These are phyloP conservation scores for Catalaphyllia jardinei DNA, from an alignment of 64 coral and sea anemone species.

Conservation along the genomic window DNA sequence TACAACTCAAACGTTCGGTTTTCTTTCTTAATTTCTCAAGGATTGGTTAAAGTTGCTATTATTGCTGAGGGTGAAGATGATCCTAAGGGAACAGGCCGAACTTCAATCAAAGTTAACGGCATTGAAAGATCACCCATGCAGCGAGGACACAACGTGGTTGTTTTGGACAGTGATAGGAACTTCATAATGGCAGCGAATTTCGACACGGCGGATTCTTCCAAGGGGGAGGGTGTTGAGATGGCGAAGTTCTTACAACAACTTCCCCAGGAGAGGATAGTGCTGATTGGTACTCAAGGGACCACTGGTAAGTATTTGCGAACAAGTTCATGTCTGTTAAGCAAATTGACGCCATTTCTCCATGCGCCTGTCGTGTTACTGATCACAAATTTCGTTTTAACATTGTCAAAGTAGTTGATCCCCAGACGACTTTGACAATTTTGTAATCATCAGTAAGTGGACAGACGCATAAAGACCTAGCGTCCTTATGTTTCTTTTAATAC, in stretches of 20 bases:
- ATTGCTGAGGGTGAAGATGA: constrained; percentile 89
- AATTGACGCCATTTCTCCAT: not conserved
- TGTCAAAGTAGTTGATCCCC: too few species aligned
- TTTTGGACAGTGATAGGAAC: constrained; percentile 88
- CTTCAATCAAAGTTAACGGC: constrained; percentile 91
- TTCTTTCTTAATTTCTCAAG: constrained; percentile 8
- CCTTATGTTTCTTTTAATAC: too few species aligned
- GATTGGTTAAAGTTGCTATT: constrained; percentile 86
- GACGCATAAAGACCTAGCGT: too few species aligned
- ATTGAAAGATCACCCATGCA: constrained; percentile 83
- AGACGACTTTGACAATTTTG: too few species aligned
- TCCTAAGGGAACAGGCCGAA: constrained; percentile 86
- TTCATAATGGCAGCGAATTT: constrained; percentile 90
- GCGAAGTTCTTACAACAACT: constrained; percentile 85
- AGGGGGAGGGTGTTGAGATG: constrained; percentile 87
- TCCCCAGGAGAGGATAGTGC: constrained; percentile 91
- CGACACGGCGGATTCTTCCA: constrained; percentile 91
- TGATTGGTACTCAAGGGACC: constrained; percentile 93
- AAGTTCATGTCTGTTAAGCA: not conserved
- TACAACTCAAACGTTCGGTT: too few species aligned
- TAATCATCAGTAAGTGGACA: too few species aligned
- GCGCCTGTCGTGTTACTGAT: too few species aligned
- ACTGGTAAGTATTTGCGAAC: constrained; percentile 55
- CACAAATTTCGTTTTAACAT: too few species aligned
- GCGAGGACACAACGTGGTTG: constrained; percentile 90